Conservation (phyloP, 2,888 invertebrate species). For the Drosophila parthenogenetica region DNA sequence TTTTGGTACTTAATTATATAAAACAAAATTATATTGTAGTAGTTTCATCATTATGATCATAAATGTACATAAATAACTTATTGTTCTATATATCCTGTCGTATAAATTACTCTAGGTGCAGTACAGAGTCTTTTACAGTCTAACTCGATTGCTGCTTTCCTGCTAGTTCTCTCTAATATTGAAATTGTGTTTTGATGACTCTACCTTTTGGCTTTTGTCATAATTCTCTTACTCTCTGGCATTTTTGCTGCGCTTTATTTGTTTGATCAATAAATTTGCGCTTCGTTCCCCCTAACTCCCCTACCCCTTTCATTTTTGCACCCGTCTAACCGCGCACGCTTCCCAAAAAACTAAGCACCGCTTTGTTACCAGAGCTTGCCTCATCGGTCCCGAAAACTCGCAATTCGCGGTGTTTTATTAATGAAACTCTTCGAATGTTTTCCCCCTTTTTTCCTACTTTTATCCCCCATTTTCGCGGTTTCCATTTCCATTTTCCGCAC, state of each 20-base stretch:
- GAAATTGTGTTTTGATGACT: slow-evolving; percentile 11
- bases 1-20: too few relatives aligned
- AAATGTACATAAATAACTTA: too few relatives aligned
- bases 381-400: slow-evolving; percentile 31
- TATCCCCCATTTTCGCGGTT: slow-evolving; percentile 12
- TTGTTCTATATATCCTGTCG: too few relatives aligned
- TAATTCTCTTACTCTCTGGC: slow-evolving; percentile 2
- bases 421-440: slow-evolving; percentile 66
- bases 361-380: slow-evolving; percentile 35
- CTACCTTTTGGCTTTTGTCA: slow-evolving; percentile 13
- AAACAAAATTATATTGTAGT: too few relatives aligned
- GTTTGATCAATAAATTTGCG: slow-evolving; percentile 74
- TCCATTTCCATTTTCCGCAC: slow-evolving; percentile 18
- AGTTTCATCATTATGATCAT: too few relatives aligned
- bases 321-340: too few relatives aligned
- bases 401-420: slow-evolving; percentile 54
- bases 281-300: slow-evolving; percentile 3
- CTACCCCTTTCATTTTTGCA: too few relatives aligned
- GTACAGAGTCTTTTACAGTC: too few relatives aligned
- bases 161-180: neutral
- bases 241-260: slow-evolving; percentile 65
- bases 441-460: slow-evolving; percentile 5
- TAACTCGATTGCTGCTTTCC: neutral
- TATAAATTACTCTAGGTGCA: too few relatives aligned
- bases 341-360: too few relatives aligned